Evolutionary conservation across 2,888 invertebrate genomes (phyloP).

Genomic region (Xylota segnis): DNA sequence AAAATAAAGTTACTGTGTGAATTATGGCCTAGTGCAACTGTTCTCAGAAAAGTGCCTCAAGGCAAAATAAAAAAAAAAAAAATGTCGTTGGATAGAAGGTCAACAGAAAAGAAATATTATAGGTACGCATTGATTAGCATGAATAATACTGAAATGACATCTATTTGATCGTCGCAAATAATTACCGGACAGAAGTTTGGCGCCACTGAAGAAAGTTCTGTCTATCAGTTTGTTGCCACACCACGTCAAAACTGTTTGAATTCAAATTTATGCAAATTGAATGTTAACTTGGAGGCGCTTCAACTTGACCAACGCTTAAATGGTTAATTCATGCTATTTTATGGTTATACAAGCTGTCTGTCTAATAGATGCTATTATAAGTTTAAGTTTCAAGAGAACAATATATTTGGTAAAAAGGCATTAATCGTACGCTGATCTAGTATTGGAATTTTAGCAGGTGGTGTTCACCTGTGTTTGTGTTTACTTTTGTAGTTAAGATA

Average conservation of each 20-base stretch:
- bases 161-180: constrained; percentile 26
- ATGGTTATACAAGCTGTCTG: not conserved
- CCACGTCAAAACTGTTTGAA: constrained; percentile 18
- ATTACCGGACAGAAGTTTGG: constrained; percentile 31
- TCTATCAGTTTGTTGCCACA: constrained; percentile 21
- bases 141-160: constrained; percentile 43
- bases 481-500: too few relatives aligned
- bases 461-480: too few relatives aligned
- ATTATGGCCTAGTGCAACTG: constrained; percentile 50
- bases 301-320: constrained; percentile 36
- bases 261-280: constrained; percentile 64
- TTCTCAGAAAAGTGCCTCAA: not conserved
- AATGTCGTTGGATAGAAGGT: constrained; percentile 37
- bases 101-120: constrained; percentile 1
- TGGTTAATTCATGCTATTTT: not conserved
- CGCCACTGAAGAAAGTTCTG: constrained; percentile 67
- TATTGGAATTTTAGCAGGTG: too few relatives aligned
- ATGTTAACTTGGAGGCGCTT: constrained; percentile 45
- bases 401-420: not conserved
- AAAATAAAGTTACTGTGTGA: constrained; percentile 29
- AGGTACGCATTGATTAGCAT: constrained; percentile 31
- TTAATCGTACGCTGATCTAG: not conserved
- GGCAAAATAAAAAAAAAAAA: constrained; percentile 7
- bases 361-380: not conserved
- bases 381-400: not conserved